Evolutionary conservation across 2,797 vertebrate species (phyloP), one percentile per base, ranked within the genome.

Genomic region (Peromyscus nudipes): DNA sequence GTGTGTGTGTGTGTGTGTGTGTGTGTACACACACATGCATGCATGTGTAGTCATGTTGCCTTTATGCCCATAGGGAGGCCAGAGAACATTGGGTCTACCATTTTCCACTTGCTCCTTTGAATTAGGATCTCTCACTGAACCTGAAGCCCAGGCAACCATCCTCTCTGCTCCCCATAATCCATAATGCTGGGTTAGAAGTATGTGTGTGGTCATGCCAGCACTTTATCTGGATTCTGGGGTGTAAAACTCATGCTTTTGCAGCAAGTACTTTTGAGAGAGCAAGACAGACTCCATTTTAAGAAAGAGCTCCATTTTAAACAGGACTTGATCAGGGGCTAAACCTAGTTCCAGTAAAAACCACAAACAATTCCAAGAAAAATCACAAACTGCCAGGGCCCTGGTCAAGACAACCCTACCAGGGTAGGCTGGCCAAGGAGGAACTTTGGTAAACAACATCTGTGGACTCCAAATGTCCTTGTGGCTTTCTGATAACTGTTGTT

Each of bases 141-240:
- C 25, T 40, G n/a, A 65, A 52, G 25, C 8, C 67, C n/a, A 71
- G 14, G 12, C 3, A 69, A 71, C 52, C 49, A 25, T 88, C n/a
- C 8, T 55, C 49, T 55, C 13, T 40, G 23, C 46, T 12, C 46
- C 25, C 23, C 67, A 40, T 9, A 71, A 29, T 2, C 23, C 67
- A 40, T 9, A 71, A 29, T 2, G 10, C 27, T 60, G 17, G 52
- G 52, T 17, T 57, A 31, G 34, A 87, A n/a, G 46, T 4, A 2
- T 37, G 21, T 10, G 21, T 73, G 46, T 7, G 49, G 34, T 37
- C n/a, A 4, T 0, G 7, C n/a, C 5, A 52, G 67, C 1, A 1
- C n/a, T 43, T 40, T 29, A 31, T 17, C 37, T 43, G 69, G 16
- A 23, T 21, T 17, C 69, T 19, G n/a, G n/a, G 25, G 52, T 7